phyloP scores from a whole-genome alignment of 2,797 vertebrate species.

The Peromyscus aztecus region DNA sequence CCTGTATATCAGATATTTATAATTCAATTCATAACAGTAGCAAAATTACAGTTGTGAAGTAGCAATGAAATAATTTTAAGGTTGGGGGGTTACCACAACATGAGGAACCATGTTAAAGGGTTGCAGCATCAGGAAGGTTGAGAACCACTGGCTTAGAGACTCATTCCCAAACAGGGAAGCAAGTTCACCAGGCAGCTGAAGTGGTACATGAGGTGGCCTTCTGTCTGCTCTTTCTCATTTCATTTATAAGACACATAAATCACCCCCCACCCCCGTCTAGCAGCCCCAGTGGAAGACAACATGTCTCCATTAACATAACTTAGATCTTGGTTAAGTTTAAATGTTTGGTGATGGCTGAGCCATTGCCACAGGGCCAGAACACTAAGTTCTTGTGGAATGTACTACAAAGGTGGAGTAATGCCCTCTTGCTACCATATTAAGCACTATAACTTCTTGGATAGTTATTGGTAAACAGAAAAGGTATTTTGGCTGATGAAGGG shows the following conservation, averaged over 20 bases:
- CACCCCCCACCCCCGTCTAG: not conserved
- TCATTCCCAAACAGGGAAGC: not conserved
- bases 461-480: not conserved
- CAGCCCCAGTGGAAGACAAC: not conserved
- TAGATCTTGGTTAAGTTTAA: not conserved
- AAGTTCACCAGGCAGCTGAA: not conserved
- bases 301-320: not conserved
- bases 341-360: conserved; percentile 12
- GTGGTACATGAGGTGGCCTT: not conserved
- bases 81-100: not conserved
- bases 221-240: conserved; percentile 8
- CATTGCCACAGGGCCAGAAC: not conserved
- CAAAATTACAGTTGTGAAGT: not conserved
- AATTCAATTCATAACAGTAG: not conserved
- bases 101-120: not conserved
- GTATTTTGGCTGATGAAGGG: not conserved
- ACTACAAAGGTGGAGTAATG: not conserved
- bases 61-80: not conserved
- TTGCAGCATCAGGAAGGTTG: not conserved
- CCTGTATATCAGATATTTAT: not conserved
- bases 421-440: not conserved
- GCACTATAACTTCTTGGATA: conserved; percentile 19
- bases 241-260: not conserved
- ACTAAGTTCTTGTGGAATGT: not conserved
- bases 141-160: not conserved